phyloP scores from a whole-genome alignment of 2,797 vertebrate genomes.

The Cheirogaleus major region DNA sequence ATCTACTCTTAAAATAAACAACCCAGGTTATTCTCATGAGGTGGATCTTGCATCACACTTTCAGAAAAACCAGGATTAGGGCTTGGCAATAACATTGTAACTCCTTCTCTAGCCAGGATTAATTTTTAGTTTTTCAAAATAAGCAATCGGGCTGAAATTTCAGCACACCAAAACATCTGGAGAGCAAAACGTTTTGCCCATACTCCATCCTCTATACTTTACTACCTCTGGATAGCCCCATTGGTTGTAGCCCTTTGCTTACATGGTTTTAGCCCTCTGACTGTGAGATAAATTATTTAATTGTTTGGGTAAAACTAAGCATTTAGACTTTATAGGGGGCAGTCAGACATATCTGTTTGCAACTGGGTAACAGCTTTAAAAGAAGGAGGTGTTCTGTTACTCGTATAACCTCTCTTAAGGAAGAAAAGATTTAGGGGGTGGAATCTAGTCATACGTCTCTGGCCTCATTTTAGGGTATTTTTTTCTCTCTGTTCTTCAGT shows the following conservation, averaged over 20 bases:
- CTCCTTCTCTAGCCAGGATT: neutral
- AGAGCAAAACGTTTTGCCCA: neutral
- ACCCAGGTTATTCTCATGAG: constrained; percentile 1
- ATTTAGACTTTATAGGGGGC: neutral
- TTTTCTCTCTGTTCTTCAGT: neutral
- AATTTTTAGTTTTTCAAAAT: neutral
- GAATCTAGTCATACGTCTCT: neutral
- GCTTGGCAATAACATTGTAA: neutral
- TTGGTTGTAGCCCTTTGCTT: neutral
- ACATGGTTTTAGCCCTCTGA: neutral
- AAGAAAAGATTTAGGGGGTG: neutral
- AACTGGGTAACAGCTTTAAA: constrained; percentile 29
- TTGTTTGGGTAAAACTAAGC: neutral
- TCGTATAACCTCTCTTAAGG: neutral
- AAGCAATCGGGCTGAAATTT: neutral
- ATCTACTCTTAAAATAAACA: neutral
- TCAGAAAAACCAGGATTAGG: neutral
- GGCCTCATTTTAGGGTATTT: neutral
- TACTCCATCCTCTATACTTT: neutral
- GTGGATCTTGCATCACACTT: neutral
- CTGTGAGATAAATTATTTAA: neutral
- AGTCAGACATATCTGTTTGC: neutral
- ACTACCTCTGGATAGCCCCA: neutral
- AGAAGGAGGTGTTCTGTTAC: neutral
- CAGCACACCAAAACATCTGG: neutral